Evolutionary conservation across 2,797 vertebrate species (phyloP).

Genomic region (Alfaro cultratus): DNA sequence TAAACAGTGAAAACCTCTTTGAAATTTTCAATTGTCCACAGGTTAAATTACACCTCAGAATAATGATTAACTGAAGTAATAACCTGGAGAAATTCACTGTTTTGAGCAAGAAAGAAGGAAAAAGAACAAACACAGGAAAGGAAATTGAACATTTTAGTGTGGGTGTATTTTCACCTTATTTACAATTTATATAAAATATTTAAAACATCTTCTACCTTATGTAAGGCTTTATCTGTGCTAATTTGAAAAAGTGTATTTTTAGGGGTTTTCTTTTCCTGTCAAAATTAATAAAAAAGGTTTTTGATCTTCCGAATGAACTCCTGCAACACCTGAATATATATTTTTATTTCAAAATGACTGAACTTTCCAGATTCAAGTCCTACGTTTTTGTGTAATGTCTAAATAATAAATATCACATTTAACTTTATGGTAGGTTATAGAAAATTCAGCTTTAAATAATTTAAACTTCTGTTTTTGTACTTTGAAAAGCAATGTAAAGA

Average conservation of each 20-base stretch:
- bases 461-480: neutral
- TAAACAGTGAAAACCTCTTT: neutral
- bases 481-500: neutral
- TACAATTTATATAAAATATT: neutral
- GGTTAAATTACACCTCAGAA: neutral
- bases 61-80: neutral
- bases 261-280: neutral
- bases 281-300: neutral
- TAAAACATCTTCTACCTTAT: neutral
- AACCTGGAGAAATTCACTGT: neutral
- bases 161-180: no score
- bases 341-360: neutral
- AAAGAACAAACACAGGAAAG: neutral
- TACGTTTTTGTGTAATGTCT: neutral
- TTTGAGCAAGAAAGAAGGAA: neutral
- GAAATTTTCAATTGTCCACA: neutral
- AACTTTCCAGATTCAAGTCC: neutral
- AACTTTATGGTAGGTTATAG: neutral
- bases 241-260: neutral
- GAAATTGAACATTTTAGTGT: no score
- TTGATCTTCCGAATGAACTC: neutral
- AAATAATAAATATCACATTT: neutral
- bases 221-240: neutral
- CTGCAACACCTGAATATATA: neutral
- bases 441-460: neutral